Conservation (phyloP, 2,888 invertebrate genomes). For the Gonocerus acuteangulatus region DNA sequence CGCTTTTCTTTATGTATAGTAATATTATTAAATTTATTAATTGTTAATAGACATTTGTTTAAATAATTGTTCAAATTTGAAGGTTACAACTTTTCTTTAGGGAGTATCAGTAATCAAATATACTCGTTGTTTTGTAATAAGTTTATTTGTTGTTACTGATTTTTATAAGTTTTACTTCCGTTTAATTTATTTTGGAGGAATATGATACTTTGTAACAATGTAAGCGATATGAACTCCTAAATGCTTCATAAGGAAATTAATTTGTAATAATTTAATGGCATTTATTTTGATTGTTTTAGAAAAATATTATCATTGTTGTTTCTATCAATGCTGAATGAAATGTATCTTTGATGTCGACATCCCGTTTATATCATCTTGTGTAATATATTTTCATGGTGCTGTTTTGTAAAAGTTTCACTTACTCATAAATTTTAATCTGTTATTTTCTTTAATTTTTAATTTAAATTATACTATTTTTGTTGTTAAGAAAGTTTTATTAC, state of each 20-base stretch:
- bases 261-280: constrained; percentile 8
- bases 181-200: constrained; percentile 20
- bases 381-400: constrained; percentile 13
- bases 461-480: background rate
- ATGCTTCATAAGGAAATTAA: constrained; percentile 9
- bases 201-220: constrained; percentile 16
- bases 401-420: background rate
- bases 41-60: constrained; percentile 19
- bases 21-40: constrained; percentile 20
- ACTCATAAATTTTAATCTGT: background rate
- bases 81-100: constrained; percentile 11
- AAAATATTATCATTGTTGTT: background rate
- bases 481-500: background rate
- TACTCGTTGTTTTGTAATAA: constrained; percentile 21
- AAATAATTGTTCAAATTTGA: constrained; percentile 16
- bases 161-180: constrained; percentile 19
- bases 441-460: background rate
- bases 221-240: constrained; percentile 3
- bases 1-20: constrained; percentile 22
- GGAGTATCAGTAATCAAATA: constrained; percentile 26
- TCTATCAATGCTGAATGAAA: too few relatives aligned
- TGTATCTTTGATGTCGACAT: background rate
- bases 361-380: background rate
- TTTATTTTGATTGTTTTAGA: constrained; percentile 10
- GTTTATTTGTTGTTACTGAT: constrained; percentile 25